phyloP scores from a whole-genome alignment of 2,113 vertebrate species.

The Neofelis nebulosa region DNA sequence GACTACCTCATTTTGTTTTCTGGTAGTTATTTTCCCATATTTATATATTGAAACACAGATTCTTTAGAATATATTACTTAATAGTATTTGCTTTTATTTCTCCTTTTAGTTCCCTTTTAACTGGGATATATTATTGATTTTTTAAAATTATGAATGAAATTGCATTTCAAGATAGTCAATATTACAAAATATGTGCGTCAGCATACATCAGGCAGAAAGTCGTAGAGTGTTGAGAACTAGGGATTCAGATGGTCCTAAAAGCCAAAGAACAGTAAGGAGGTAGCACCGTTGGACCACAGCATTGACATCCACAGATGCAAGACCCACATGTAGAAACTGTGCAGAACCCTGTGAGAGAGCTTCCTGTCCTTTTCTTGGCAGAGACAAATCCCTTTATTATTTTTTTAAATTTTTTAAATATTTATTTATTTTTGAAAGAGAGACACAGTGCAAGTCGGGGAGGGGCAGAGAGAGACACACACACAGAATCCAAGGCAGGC shows the following conservation, averaged over 20 bases:
- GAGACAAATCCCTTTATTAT: background rate
- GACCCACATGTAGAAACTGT: background rate
- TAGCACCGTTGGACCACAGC: background rate
- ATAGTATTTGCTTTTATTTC: background rate
- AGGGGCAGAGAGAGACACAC: too few species aligned
- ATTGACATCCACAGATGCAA: background rate
- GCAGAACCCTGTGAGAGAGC: background rate
- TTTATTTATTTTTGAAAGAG: too few species aligned
- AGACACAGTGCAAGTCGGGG: too few species aligned
- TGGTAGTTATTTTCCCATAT: background rate
- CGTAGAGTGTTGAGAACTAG: background rate
- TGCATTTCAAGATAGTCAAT: background rate
- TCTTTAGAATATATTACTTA: background rate
- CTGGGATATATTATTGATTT: background rate
- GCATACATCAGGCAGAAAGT: background rate
- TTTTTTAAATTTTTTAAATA: too few species aligned
- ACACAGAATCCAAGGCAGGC: too few species aligned
- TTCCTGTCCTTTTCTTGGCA: background rate
- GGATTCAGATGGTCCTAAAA: background rate
- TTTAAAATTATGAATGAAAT: background rate
- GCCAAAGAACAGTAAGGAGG: background rate
- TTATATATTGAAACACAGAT: background rate
- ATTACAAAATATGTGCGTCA: background rate
- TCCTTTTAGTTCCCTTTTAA: background rate
- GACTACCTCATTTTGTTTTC: background rate